A percentile compares a stretch with the other conserved stretches of the same genome.
Conservation (phyloP, 2,888 invertebrate genomes). For the Lasioglossum leucozonium region DNA sequence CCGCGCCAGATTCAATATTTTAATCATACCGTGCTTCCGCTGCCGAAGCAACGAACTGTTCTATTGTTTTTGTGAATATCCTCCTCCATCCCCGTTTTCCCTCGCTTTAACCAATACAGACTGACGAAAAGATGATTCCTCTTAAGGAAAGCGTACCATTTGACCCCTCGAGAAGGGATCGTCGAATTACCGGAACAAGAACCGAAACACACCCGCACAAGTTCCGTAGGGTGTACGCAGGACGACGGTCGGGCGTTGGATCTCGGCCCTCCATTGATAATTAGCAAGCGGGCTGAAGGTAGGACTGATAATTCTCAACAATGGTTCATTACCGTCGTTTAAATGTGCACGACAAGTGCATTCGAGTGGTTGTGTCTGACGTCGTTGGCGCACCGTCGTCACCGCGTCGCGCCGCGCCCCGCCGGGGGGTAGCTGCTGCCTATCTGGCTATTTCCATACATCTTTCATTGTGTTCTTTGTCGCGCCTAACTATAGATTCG, state of each 20-base stretch:
- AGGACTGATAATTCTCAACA: slow-evolving; percentile 82
- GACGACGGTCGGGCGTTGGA: slow-evolving; percentile 47
- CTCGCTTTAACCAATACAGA: too few species aligned
- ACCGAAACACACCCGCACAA: neutral
- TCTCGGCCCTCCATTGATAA: slow-evolving; percentile 67
- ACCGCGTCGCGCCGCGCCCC: slow-evolving; percentile 43
- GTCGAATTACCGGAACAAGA: neutral
- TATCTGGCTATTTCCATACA: slow-evolving; percentile 82
- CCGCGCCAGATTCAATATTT: slow-evolving; percentile 51
- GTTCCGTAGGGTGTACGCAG: slow-evolving; percentile 15
- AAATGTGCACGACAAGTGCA: slow-evolving; percentile 83
- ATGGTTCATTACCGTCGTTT: slow-evolving; percentile 82
- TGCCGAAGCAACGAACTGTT: slow-evolving; percentile 25
- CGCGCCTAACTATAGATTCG: slow-evolving; percentile 81
- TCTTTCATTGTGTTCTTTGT: slow-evolving; percentile 82
- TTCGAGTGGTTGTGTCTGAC: slow-evolving; percentile 78
- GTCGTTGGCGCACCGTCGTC: slow-evolving; percentile 52
- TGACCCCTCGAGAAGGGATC: neutral
- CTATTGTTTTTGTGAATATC: slow-evolving; percentile 42
- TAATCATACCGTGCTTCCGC: slow-evolving; percentile 51
- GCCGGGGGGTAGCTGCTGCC: slow-evolving; percentile 63
- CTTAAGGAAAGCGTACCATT: too few species aligned
- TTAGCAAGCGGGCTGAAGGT: slow-evolving; percentile 68
- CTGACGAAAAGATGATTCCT: too few species aligned
- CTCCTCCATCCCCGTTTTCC: neutral